These are phyloP conservation scores for Pogoniulus pusillus DNA, from an alignment of 2,797 vertebrate species.

Conservation along the genomic window DNA sequence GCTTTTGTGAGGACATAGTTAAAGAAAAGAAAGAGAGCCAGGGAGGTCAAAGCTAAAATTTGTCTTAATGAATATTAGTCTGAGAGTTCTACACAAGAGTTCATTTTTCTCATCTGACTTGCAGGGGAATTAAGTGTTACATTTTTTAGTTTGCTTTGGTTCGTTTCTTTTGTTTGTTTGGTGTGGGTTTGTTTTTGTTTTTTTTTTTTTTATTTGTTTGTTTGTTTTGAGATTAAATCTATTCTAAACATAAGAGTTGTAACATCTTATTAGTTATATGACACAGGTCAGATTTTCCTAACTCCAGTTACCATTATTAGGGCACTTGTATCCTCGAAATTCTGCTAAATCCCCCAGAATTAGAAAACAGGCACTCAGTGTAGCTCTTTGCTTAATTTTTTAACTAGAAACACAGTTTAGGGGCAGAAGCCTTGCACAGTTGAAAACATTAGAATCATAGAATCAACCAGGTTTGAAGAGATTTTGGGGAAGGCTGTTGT, in stretches of 20 bases:
- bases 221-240: background rate
- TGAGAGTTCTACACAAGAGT: background rate
- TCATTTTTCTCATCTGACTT: background rate
- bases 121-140: background rate
- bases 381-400: background rate
- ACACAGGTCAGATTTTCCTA: background rate
- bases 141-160: too few relatives aligned
- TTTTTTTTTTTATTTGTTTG: too few relatives aligned
- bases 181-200: too few relatives aligned
- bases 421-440: background rate
- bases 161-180: too few relatives aligned
- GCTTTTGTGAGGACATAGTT: constrained; percentile 28
- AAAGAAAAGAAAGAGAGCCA: constrained; percentile 1
- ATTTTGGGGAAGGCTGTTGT: too few relatives aligned
- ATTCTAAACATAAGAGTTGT: background rate
- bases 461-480: too few relatives aligned
- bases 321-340: background rate
- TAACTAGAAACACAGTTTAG: background rate
- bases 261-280: background rate
- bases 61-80: background rate
- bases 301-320: background rate
- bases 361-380: background rate
- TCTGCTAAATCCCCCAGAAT: background rate
- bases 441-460: too few relatives aligned
- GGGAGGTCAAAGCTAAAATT: background rate